Evolutionary conservation across 53 echinoderm and acorn worm genomes (phyloP).

Genomic region (Apostichopus leukothele): DNA sequence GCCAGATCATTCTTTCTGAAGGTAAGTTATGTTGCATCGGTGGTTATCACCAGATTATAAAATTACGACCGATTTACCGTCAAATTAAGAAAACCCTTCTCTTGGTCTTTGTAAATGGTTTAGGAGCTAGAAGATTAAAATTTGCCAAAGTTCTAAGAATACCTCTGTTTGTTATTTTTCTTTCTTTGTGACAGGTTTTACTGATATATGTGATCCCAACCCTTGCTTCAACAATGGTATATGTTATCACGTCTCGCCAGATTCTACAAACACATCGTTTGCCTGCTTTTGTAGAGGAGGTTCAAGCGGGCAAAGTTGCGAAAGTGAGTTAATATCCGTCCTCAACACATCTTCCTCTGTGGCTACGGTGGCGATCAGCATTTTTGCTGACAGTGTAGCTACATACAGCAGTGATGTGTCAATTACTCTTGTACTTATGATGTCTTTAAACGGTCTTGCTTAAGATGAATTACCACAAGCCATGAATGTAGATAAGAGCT

Average conservation of each 20-base stretch:
- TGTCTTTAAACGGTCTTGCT: no score
- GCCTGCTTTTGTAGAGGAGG: conserved; percentile 15
- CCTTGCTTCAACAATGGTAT: conserved; percentile 28
- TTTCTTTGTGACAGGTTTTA: background rate
- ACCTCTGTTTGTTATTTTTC: background rate
- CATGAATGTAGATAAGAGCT: no score
- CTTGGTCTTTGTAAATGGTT: background rate
- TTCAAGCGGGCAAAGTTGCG: background rate
- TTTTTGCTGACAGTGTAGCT: no score
- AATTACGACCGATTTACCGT: background rate
- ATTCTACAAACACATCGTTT: background rate
- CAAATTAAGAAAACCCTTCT: background rate
- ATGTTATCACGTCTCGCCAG: background rate
- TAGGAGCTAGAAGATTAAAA: no score
- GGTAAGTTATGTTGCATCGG: background rate
- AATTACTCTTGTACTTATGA: no score
- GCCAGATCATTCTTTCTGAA: background rate
- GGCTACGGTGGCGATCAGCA: no score
- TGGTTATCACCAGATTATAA: background rate
- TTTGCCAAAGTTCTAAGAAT: background rate
- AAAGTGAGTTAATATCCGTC: background rate
- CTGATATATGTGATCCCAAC: conserved; percentile 6
- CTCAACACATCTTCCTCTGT: no score
- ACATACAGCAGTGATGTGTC: no score
- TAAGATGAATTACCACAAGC: no score